Percentiles rank a stretch among this genome's conserved stretches.
Conservation (phyloP, 2,797 vertebrate genomes). For the Morelia viridis region DNA sequence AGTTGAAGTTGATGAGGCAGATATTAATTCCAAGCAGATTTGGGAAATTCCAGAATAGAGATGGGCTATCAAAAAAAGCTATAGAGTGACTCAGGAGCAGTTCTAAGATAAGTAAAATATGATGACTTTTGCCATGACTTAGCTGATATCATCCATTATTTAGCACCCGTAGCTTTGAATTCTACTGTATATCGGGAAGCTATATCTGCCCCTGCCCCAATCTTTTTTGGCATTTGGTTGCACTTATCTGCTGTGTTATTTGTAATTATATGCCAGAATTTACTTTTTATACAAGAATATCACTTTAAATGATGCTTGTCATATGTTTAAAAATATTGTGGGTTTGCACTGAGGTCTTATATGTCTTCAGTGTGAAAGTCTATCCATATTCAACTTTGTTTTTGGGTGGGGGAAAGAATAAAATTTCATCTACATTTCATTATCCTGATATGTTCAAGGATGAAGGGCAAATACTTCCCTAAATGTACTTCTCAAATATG, state of each 20-base stretch:
- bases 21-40: not conserved
- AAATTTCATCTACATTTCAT: not conserved
- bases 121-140: not conserved
- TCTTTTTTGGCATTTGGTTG: not conserved
- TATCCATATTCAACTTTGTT: not conserved
- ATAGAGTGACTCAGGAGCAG: not conserved
- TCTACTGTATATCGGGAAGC: not conserved
- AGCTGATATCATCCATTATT: not conserved
- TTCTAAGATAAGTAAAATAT: not conserved
- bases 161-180: not conserved
- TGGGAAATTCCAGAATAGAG: not conserved
- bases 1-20: not conserved
- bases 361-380: not conserved
- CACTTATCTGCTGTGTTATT: not conserved
- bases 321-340: not conserved
- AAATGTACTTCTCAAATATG: not conserved
- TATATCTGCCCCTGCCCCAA: not conserved
- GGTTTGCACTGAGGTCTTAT: not conserved
- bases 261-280: not conserved
- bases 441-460: not conserved
- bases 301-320: not conserved
- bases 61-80: not conserved
- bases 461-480: not conserved
- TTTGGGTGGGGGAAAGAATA: not conserved
- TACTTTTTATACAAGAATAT: not conserved